Evolutionary conservation across 2,888 invertebrate genomes (phyloP), one percentile per base, ranked within the genome.

Genomic region (Lochmaea crataegi): DNA sequence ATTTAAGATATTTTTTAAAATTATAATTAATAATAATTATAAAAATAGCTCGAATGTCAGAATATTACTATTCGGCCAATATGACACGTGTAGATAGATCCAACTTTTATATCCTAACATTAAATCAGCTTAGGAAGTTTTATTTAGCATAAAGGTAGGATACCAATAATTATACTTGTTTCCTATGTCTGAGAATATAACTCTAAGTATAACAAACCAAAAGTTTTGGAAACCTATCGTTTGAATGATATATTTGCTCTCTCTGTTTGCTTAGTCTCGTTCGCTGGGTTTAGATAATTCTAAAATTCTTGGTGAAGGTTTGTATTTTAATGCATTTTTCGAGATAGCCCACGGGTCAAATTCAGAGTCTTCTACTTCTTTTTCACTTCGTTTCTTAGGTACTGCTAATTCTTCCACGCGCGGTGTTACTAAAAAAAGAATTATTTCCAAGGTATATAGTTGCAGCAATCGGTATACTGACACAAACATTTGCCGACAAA

Each of bases 321-420:
- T 87, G 71, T 88, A 88, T 75, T 88, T 89, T n/a, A 89, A 82
- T 0, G 89, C 90, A 71, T 85, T 87, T 12, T 86, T 86, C 0
- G 87, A 84, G 22, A 90, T 87, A 2, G 83, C 81, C 76, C 87
- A 90, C 0, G 89, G 87, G 84, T 89, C 87, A 53, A 87, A 88
- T 71, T 87, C 89, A 41, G 87, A 84, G 70, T 88, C 88, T 1
- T 79, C 82, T 10, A 87, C 87, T 48, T 82, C 84, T 79, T 80
- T 86, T 80, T 79, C 87, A 51, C 79, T 63, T 45, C 80, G 80
- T 65, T 82, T 75, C 75, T 83, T 86, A 1, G 87, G 87, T 51
- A 77, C 76, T 9, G 87, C 83, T 16, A 88, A 73, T 73, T 82
- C 75, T 61, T 76, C 80, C 11, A 84, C 78, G 71, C 83, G 79